Percentiles rank a stretch among this genome's conserved stretches.
These are phyloP conservation scores for Anser cygnoides DNA, from an alignment of 2,113 vertebrate species.

Conservation along the genomic window DNA sequence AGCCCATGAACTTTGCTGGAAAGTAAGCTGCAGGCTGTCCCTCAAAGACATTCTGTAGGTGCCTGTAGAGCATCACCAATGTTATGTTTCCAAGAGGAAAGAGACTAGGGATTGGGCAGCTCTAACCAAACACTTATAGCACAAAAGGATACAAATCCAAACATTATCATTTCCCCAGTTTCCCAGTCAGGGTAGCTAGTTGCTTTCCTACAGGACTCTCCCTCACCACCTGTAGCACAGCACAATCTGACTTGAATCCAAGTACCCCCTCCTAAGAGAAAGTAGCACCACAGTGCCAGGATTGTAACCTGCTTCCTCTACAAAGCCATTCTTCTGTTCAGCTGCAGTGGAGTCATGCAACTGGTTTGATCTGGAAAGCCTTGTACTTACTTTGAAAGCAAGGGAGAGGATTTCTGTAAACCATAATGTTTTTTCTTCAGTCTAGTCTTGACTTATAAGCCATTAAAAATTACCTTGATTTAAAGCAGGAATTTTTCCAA, in stretches of 20 bases:
- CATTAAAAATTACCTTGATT: conserved; percentile 38
- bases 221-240: neutral
- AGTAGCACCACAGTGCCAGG: neutral
- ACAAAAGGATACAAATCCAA: neutral
- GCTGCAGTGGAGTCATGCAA: rapidly evolving
- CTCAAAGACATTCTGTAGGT: neutral
- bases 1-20: neutral
- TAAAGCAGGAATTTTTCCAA: conserved; percentile 30
- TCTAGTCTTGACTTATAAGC: neutral
- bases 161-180: neutral
- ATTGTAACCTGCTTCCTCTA: neutral
- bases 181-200: neutral
- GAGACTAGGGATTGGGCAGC: neutral
- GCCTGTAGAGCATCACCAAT: neutral
- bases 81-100: neutral
- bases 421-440: neutral
- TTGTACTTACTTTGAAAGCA: neutral
- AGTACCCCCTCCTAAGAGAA: neutral
- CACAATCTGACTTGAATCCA: neutral
- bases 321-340: neutral
- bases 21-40: neutral
- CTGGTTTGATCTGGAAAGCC: neutral
- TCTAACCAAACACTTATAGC: neutral
- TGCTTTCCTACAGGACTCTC: neutral
- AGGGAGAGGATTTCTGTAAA: neutral